These are phyloP conservation scores for Cheilosia soror DNA, from an alignment of 2,888 invertebrate species.

Conservation along the genomic window DNA sequence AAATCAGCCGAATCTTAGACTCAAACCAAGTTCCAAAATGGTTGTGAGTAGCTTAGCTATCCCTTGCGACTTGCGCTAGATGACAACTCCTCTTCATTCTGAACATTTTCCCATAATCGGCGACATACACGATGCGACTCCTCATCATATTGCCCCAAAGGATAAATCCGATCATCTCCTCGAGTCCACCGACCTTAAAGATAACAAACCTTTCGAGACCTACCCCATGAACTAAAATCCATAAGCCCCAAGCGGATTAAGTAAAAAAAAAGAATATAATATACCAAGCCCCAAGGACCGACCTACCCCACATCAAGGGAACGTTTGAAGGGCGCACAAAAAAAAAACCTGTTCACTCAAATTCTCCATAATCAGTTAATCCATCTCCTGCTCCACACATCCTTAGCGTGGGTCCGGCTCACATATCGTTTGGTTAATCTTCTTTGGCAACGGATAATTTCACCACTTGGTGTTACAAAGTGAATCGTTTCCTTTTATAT, in stretches of 20 bases:
- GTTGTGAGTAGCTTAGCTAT: too few relatives aligned
- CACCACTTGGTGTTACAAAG: constrained; percentile 73
- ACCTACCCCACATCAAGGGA: neutral
- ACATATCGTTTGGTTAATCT: constrained; percentile 65
- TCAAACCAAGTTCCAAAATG: too few relatives aligned
- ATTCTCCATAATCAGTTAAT: constrained; percentile 61
- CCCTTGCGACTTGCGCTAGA: too few relatives aligned
- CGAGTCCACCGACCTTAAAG: neutral
- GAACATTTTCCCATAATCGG: too few relatives aligned
- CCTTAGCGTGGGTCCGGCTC: neutral
- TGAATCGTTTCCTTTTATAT: constrained; percentile 72
- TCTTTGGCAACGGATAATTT: constrained; percentile 67
- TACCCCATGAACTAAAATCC: constrained; percentile 19
- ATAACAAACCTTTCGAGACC: constrained; percentile 7
- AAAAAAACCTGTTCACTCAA: constrained; percentile 32
- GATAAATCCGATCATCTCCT: neutral
- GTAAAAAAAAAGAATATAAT: neutral
- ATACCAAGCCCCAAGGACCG: neutral
- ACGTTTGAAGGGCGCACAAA: neutral
- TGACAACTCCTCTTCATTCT: too few relatives aligned
- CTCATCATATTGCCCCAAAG: neutral
- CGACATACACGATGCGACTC: too few relatives aligned
- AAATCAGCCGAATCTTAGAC: too few relatives aligned
- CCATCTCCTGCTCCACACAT: constrained; percentile 36
- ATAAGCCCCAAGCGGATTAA: constrained; percentile 6